Percentiles rank a stretch among this genome's conserved stretches.
Evolutionary conservation across 1,140 invertebrate species (phyloP).

Genomic region (Plectrocnemia conspersa): DNA sequence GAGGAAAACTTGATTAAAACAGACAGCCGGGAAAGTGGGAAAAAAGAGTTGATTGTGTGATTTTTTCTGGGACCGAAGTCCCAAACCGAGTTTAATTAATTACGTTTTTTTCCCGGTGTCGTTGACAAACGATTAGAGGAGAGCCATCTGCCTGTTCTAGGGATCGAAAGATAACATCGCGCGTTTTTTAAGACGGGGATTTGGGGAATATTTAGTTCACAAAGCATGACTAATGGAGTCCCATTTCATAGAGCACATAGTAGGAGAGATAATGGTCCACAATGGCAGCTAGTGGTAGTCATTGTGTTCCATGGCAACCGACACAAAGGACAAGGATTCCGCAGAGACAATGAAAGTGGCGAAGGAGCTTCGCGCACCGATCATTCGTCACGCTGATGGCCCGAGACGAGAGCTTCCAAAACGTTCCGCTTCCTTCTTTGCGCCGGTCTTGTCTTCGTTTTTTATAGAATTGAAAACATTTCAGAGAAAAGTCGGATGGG

Average conservation of each 20-base stretch:
- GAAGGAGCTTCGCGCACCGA: slow-evolving; percentile 9
- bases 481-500: too few relatives aligned
- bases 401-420: too few relatives aligned
- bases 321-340: slow-evolving; percentile 17
- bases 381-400: slow-evolving; percentile 15
- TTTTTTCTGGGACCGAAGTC: too few relatives aligned
- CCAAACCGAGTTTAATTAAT: not conserved
- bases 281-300: slow-evolving; percentile 18
- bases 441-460: not conserved
- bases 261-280: slow-evolving; percentile 18
- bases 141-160: not conserved
- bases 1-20: too few relatives aligned
- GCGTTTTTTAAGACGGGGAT: slow-evolving; percentile 13
- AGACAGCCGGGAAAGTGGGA: too few relatives aligned
- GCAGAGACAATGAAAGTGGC: slow-evolving; percentile 18
- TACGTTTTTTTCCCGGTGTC: not conserved
- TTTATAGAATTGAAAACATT: too few relatives aligned
- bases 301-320: slow-evolving; percentile 19
- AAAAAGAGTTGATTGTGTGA: too few relatives aligned
- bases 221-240: slow-evolving; percentile 24
- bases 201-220: slow-evolving; percentile 24
- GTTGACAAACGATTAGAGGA: not conserved
- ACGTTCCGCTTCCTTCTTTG: not conserved
- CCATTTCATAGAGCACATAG: slow-evolving; percentile 19
- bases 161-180: slow-evolving; percentile 10